Base-by-base conservation (phyloP, 2,888 invertebrate genomes). In the Diaprepes abbreviatus region DNA sequence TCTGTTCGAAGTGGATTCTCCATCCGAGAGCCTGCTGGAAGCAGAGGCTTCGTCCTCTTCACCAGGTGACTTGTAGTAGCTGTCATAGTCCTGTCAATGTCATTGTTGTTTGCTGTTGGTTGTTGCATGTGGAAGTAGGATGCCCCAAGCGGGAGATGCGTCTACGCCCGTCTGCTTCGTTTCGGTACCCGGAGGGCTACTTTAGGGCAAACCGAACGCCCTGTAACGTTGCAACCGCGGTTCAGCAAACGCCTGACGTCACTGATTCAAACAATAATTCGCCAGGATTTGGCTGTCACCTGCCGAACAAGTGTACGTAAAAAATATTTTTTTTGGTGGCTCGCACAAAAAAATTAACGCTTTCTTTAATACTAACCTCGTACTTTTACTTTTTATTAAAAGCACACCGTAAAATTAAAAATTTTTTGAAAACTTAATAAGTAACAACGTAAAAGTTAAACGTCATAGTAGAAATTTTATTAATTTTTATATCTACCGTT, bases 1-100 rank as follows among this genome's bases (percentile, higher is more conserved):
- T 52, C 58, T 75, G 55, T 76, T 79, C 79, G 83, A 80, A 77
- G 83, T 83, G 83, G 83, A 83, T 83, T 81, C 83, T 71, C 78
- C 82, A 71, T 77, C 79, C 68, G 77, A 76, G 66, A 77, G 74
- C 67, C 75, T 78, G 77, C 75, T 79, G 78, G 82, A 81, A 79
- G 80, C 79, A 62, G 72, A 68, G 70, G 71, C 68, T 68, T 78
- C 79, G 78, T 81, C 80, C 79, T 78, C 81, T 74, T 75, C 76
- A 54, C 79, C 80, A 72, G 70, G 66, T 66, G 60, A 60, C 50
- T 63, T 66, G 50, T 68, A 58, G 68, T 68, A 40, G 65, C 40
- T 55, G 67, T 55, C 52, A 35, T 43, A 28, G 48, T 59, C 24
- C 24, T 54, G 62, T 60, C 43, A 16, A 36, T 67, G 60, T 67